These are phyloP conservation scores for Nasonia vitripennis DNA, from an alignment of 1,140 invertebrate genomes.

Conservation along the genomic window DNA sequence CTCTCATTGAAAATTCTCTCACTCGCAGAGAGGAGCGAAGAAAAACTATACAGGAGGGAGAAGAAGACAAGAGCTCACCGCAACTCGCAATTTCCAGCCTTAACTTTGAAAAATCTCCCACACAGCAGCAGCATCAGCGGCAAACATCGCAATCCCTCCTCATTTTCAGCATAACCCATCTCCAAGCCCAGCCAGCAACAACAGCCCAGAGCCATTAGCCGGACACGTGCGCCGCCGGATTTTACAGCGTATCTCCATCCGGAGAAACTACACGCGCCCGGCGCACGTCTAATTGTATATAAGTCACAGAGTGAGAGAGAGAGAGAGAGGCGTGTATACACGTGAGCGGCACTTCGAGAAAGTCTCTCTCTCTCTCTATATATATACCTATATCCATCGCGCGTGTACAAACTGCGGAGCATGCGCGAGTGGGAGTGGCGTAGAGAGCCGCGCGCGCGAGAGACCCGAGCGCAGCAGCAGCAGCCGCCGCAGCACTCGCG, in stretches of 20 bases:
- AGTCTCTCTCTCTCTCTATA: not conserved
- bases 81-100: not conserved
- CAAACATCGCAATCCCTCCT: constrained; percentile 3
- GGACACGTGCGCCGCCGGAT: not conserved
- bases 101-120: constrained; percentile 10
- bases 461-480: not conserved
- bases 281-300: not conserved
- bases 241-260: not conserved
- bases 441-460: constrained; percentile 48
- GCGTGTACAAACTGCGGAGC: constrained; percentile 35
- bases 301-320: not conserved
- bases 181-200: not conserved
- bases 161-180: not conserved
- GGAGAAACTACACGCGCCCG: too few species aligned
- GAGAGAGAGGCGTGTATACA: not conserved
- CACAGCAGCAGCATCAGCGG: not conserved
- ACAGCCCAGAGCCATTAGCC: not conserved
- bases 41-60: too few species aligned
- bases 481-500: constrained; percentile 4
- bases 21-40: not conserved
- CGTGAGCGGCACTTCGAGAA: too few species aligned
- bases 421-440: constrained; percentile 62
- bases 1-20: not conserved
- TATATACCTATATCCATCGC: too few species aligned
- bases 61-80: too few species aligned